Base-by-base conservation (phyloP, 2,113 vertebrate species). In the Uria aalge region DNA sequence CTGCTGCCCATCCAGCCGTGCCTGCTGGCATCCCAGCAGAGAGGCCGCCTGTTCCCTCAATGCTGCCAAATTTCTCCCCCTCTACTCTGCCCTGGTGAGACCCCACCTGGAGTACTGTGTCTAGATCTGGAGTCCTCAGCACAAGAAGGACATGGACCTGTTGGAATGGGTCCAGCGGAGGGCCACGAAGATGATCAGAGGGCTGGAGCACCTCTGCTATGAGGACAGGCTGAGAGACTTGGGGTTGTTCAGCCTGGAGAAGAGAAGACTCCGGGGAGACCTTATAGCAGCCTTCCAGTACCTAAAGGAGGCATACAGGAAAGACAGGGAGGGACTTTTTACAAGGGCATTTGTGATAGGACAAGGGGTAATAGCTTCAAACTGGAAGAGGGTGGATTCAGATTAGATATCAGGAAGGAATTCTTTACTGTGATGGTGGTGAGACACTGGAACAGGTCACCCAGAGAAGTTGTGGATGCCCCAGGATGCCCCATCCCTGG, bases 31-130 rank as follows among this genome's bases (percentile, higher is more conserved):
- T 45, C 38, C 20, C 53, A 55, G 57, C 2, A 1, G 24, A 57
- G 52, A 53, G 15, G 34, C 19, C 0, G 1, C 48, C 30, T 23
- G 5, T 19, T 64, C 2, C 6, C 56, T 73, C 69, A 3, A 0
- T 0, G 2, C 6, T 30, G 36, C 11, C 36, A 63, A 26, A 40
- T 40, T n/a, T n/a, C 21, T n/a, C 34, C 34, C 56, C 9, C 14
- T 36, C 21, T 59, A 22, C 57, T 34, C 32, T 2, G 20, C 56
- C 23, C 57, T 59, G 57, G 57, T 36, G 34, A 59, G 34, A 23
- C 21, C 21, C 21, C 34, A 59, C 57, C 34, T 57, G 12, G 5
- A n/a, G 12, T 21, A 34, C 56, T 57, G 32, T 8, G 8, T 57
- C 20, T 20, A 22, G 8, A 12, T 57, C 9, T 59, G 21, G 8